Evolutionary conservation across 2,113 vertebrate genomes (phyloP).

Genomic region (Pangasianodon gigas): DNA sequence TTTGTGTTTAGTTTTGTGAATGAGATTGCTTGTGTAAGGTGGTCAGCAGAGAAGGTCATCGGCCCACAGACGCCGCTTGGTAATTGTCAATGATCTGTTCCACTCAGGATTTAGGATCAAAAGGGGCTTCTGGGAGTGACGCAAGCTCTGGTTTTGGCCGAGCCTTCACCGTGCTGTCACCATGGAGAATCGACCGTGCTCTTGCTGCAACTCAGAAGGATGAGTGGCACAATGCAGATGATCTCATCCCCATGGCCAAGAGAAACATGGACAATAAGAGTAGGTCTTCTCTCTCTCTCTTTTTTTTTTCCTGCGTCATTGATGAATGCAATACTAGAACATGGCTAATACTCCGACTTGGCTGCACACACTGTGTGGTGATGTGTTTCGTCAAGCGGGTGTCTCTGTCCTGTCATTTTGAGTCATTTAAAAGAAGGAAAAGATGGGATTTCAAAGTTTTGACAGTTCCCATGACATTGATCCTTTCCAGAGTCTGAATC

Average conservation of each 20-base stretch:
- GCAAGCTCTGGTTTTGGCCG: conserved; percentile 59
- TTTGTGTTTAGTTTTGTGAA: conserved; percentile 37
- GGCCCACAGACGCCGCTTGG: conserved; percentile 1
- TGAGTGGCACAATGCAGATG: conserved; percentile 66
- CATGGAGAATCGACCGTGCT: conserved; percentile 67
- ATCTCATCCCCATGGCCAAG: conserved; percentile 77
- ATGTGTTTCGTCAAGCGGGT: conserved; percentile 34
- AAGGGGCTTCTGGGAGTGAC: conserved; percentile 50
- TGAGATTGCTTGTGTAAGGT: conserved; percentile 34
- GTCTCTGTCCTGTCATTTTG: conserved; percentile 27
- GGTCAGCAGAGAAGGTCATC: conserved; percentile 13
- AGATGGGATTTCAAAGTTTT: conserved; percentile 41
- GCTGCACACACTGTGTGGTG: background rate
- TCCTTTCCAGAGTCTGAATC: conserved; percentile 8
- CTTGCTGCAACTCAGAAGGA: conserved; percentile 67
- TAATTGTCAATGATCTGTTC: conserved; percentile 13
- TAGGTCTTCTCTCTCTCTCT: background rate
- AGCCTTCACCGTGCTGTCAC: conserved; percentile 67
- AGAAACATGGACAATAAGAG: conserved; percentile 86
- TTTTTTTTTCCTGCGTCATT: background rate
- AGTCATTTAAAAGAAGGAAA: conserved; percentile 31
- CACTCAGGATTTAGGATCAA: conserved; percentile 66
- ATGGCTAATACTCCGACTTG: background rate
- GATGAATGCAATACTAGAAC: conserved; percentile 24
- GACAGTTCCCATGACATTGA: conserved; percentile 34